Evolutionary conservation across 2,888 invertebrate species (phyloP).

Genomic region (Vanessa cardui): DNA sequence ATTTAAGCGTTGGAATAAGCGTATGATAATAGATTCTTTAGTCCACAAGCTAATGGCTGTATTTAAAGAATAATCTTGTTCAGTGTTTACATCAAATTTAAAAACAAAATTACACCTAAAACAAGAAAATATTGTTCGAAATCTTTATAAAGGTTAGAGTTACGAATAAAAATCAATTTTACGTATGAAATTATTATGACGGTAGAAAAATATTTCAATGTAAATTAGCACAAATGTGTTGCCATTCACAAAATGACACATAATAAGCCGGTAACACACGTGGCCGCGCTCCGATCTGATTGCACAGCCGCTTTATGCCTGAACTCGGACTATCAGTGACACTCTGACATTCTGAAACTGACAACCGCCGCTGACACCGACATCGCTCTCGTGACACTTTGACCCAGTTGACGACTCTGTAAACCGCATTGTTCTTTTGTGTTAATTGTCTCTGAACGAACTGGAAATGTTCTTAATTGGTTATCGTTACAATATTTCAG

Average conservation of each 20-base stretch:
- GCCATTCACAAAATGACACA: constrained; percentile 3
- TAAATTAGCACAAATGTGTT: not conserved
- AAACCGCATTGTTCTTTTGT: constrained; percentile 59
- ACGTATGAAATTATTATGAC: not conserved
- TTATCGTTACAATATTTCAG: not conserved
- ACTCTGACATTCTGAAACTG: constrained; percentile 52
- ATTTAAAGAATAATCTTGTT: not conserved
- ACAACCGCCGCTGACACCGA: constrained; percentile 52
- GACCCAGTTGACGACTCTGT: constrained; percentile 62
- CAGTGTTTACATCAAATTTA: not conserved
- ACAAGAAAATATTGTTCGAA: too few species aligned
- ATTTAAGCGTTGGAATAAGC: constrained; percentile 27
- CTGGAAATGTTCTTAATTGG: constrained; percentile 16
- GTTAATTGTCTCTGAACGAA: constrained; percentile 12
- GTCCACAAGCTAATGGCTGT: not conserved
- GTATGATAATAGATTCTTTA: constrained; percentile 31
- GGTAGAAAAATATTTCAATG: not conserved
- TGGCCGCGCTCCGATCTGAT: constrained; percentile 25
- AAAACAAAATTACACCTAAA: not conserved
- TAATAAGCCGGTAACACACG: constrained; percentile 9
- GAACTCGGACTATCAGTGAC: constrained; percentile 46
- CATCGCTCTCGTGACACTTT: constrained; percentile 57
- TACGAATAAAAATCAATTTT: not conserved
- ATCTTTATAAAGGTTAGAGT: not conserved
- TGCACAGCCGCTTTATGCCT: constrained; percentile 24